Evolutionary conservation across 2,888 invertebrate genomes (phyloP), one percentile per base, ranked within the genome.

Genomic region (Dorcus hopei): DNA sequence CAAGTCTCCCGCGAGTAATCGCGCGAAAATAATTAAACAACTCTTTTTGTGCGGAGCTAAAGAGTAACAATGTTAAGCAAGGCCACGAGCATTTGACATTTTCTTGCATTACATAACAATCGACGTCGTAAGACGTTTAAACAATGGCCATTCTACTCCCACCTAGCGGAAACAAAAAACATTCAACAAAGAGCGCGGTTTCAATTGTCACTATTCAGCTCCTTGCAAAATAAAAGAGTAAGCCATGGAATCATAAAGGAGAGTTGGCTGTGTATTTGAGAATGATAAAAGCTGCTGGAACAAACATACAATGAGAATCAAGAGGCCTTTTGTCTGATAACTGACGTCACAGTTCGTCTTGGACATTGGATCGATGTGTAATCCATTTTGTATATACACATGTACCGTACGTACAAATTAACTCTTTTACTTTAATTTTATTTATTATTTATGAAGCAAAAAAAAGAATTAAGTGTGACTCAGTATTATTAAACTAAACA

Each of bases 171-270:
- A 74, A 74, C 73, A 74, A 74, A 75, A 74, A 74, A 75, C 72
- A 70, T 70, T 68, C 66, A 72, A 74, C 74, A 74, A 75, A 74
- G 74, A 70, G 67, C 71, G 72, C 72, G 73, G 72, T 75, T 75
- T 74, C 74, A 74, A 75, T 75, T 75, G 74, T 75, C 74, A 74
- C 74, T 73, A 74, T 75, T 74, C 74, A 75, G 65, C 71, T 73
- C 68, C 70, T 70, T 72, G 71, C 73, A 68, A 73, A 74, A 73
- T 73, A 74, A 74, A 74, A 74, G 71, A 72, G 70, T 71, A 67
- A 69, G 71, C 69, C 71, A 61, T 56, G 47, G 65, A 73, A 73
- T 73, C 70, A 74, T 73, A 73, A 74, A 72, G 71, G 71, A 72
- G 69, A 67, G 69, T 68, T 67, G 68, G 67, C 64, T 67, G 68